Base-by-base conservation (phyloP, 1,140 invertebrate genomes). In the Solenopsis invicta region DNA sequence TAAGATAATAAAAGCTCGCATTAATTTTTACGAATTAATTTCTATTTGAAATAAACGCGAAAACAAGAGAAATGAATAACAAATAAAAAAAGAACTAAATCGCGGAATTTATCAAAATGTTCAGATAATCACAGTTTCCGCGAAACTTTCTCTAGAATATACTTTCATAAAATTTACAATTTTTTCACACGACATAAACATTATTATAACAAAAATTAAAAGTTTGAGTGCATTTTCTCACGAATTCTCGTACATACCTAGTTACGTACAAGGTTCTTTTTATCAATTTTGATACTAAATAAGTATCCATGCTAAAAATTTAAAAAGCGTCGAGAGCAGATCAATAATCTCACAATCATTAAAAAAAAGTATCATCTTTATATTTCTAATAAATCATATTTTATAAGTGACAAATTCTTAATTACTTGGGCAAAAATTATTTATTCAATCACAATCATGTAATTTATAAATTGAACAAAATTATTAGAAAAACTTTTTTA, bases 111-210 rank as follows among this genome's bases (percentile, higher is more conserved):
- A 62, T 34, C 6, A 29, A 62, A 24, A 10, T 10, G 12, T 18
- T 34, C 0, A 12, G 56, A 24, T 59, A 62, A 62, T 29, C 13
- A 10, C 1, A 56, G 21, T 6, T 56, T 21, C 54, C 8, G 18
- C 18, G n/a, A 56, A n/a, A n/a, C 10, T 48, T 48, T 48, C 10
- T 56, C 6, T 56, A 56, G 18, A 62, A 62, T 34, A 2, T 62
- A 62, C 34, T 62, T 62, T 62, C 12, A 62, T 62, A 62, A 62
- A 62, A 18, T 62, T 62, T 1, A 62, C 16, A 34, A 62, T 34
- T 62, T 0, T 61, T 62, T 62, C 6, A 34, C 6, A 9, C 13
- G 13, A 62, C 6, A 34, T 16, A 13, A 62, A 34, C 5, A 34
- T 61, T 24, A 59, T 59, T 61, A 61, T 18, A 1, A 34, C 16